These are phyloP conservation scores for Ectropis grisescens DNA, from an alignment of 1,140 invertebrate species.

Conservation along the genomic window DNA sequence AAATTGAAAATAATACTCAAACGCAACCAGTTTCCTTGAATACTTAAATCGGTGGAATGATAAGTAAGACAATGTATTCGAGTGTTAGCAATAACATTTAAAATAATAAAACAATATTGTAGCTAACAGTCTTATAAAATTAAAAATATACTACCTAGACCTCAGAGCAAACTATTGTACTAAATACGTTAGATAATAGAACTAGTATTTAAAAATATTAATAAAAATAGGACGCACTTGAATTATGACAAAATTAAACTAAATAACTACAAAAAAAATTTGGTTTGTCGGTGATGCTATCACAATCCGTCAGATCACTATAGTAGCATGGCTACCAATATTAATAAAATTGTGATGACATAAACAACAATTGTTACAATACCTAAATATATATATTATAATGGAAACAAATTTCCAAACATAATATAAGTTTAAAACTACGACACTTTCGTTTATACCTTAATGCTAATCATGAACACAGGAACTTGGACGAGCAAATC, in stretches of 20 bases:
- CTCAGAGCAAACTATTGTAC: slow-evolving; percentile 27
- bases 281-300: slow-evolving; percentile 12
- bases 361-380: slow-evolving; percentile 14
- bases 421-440: no score
- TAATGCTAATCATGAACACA: slow-evolving; percentile 55
- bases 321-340: no score
- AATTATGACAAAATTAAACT: slow-evolving; percentile 21
- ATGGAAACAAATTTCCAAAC: no score
- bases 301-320: slow-evolving; percentile 10
- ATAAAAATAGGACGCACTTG: slow-evolving; percentile 35
- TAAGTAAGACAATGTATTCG: slow-evolving; percentile 38
- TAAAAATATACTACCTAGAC: slow-evolving; percentile 24
- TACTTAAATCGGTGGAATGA: slow-evolving; percentile 62
- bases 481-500: slow-evolving; percentile 40
- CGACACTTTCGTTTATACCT: slow-evolving; percentile 13
- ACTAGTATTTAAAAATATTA: slow-evolving; percentile 17
- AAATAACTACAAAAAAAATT: slow-evolving; percentile 21
- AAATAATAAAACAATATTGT: slow-evolving; percentile 35
- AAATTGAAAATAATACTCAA: slow-evolving; percentile 47
- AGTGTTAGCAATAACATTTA: slow-evolving; percentile 33
- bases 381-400: slow-evolving; percentile 15
- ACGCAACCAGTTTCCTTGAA: slow-evolving; percentile 37
- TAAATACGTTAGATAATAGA: slow-evolving; percentile 18
- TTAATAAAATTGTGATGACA: slow-evolving; percentile 7
- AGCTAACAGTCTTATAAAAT: slow-evolving; percentile 58